Base-by-base conservation (phyloP, 2,797 vertebrate species). In the Sebastes paucispinis region DNA sequence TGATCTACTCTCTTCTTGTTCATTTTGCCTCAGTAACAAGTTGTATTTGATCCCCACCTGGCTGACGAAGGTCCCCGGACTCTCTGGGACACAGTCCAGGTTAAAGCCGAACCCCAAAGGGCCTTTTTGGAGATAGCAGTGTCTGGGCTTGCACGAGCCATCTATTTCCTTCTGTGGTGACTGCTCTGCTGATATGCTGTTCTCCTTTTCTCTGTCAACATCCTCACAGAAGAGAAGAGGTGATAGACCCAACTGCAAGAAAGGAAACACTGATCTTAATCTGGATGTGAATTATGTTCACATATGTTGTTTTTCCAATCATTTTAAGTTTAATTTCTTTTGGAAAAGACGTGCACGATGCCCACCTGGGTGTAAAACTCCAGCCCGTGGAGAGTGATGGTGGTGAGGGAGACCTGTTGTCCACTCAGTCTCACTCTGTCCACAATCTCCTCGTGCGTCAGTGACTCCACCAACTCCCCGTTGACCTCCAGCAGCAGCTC, bases 401-500 rank as follows among this genome's bases (percentile, higher is more conserved):
- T 96, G 69, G 93, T 94, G 67, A 99, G 89, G 0, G 94, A 95
- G 79, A 98, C 90, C 55, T 90, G 77, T 5, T 93, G 85, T 9
- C 95, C 94, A 4, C 84, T 95, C 3, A 93, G 92, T 11, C 93
- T 95, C 91, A 99, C 96, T 94, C 91, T 94, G 75, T 82, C 92
- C 89, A 98, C 98, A 0, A 96, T 95, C 79, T 97, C 93, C 8
- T 96, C 91, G 2, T 99, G 98, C 72, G 90, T 88, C 62, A 97
- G 93, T 3, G 93, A 93, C 68, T 97, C 96, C 69, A 97, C 93
- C 1, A 91, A 95, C 80, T 98, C 96, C 2, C 95, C 96, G 1
- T 98, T 98, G 81, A 99, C 97, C 0, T 97, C 98, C 88, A 98
- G 90, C 77, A 99, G 93, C n/a, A 97, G 90, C 54, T 99, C 97